phyloP scores from a whole-genome alignment of 2,113 vertebrate species.

The Syrrhaptes paradoxus region DNA sequence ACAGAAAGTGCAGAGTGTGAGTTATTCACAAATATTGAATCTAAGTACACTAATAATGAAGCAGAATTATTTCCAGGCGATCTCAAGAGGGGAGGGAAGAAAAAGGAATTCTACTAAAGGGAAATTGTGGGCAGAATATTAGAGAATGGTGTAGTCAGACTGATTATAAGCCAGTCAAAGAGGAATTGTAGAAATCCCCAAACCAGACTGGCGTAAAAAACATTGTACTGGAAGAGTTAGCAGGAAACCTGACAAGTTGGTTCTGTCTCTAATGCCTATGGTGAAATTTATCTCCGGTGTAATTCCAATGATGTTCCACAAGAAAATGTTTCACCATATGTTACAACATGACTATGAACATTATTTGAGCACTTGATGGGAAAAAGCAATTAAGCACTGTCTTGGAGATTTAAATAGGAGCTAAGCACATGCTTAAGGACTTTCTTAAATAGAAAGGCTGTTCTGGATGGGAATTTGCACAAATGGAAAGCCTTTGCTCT shows the following conservation, averaged over 20 bases:
- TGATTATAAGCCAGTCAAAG: background rate
- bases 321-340: conserved; percentile 9
- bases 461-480: background rate
- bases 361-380: conserved; percentile 15
- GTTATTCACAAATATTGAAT: conserved; percentile 45
- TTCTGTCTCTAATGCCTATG: background rate
- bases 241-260: background rate
- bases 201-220: background rate
- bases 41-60: conserved; percentile 7
- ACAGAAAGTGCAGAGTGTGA: background rate
- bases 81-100: conserved; percentile 29
- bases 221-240: background rate
- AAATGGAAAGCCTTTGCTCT: background rate
- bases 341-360: conserved; percentile 5
- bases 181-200: conserved; percentile 13
- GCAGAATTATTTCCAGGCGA: background rate
- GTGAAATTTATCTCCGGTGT: conserved; percentile 5
- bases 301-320: background rate
- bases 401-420: conserved; percentile 38
- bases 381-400: conserved; percentile 52
- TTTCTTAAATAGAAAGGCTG: background rate
- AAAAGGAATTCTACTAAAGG: background rate
- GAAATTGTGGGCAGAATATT: conserved; percentile 46
- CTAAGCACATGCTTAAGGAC: conserved; percentile 25
- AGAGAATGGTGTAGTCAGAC: background rate